Percentiles rank a stretch among this genome's conserved stretches.
phyloP scores from a whole-genome alignment of 2,113 vertebrate species.

The Heterotilapia buettikoferi region DNA sequence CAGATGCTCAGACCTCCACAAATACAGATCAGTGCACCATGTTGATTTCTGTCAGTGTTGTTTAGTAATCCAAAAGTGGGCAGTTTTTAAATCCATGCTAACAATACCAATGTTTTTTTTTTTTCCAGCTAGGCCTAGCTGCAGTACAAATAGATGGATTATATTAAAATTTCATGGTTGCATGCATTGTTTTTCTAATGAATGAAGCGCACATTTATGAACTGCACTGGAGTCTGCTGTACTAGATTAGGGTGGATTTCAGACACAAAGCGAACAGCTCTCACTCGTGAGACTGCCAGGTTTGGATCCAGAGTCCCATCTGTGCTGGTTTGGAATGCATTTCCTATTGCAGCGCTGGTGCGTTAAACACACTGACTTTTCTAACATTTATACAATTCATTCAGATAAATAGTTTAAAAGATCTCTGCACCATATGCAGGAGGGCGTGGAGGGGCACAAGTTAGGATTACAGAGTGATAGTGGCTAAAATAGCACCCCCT shows the following conservation, averaged over 20 bases:
- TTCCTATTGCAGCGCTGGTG: background rate
- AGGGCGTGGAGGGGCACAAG: background rate
- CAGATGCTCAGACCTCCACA: background rate
- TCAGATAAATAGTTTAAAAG: background rate
- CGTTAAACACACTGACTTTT: background rate
- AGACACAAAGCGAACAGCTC: background rate
- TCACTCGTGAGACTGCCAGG: background rate
- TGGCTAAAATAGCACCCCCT: constrained; percentile 28
- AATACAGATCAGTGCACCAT: background rate
- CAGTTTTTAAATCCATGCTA: background rate
- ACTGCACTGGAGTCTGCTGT: background rate
- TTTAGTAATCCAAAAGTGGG: background rate
- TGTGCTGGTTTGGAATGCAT: background rate
- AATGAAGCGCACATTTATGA: background rate
- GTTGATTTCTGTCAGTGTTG: background rate
- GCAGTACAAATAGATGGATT: background rate
- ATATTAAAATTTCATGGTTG: background rate
- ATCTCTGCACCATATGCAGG: background rate
- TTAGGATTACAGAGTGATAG: background rate
- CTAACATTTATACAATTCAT: background rate
- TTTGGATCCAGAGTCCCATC: background rate
- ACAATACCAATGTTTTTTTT: background rate
- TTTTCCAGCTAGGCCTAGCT: background rate
- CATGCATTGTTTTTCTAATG: background rate
- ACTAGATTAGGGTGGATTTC: background rate